Conservation (phyloP, 2,113 vertebrate species). For the Sebastes schlegelii region DNA sequence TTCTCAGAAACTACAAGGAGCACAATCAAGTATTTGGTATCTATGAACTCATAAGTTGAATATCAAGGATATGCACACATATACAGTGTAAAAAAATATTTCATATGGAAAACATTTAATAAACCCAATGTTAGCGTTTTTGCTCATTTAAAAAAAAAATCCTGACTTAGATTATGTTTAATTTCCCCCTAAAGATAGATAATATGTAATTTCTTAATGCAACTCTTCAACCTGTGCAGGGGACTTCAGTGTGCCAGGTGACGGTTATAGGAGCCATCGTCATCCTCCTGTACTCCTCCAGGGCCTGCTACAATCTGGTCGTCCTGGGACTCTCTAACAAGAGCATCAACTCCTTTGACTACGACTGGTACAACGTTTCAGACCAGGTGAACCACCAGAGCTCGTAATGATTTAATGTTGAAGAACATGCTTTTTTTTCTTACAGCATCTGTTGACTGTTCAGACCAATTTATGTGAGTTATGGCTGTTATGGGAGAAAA, state of each 20-base stretch:
- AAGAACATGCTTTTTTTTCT: background rate
- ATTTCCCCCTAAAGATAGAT: background rate
- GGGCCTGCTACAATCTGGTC: slow-evolving; percentile 97
- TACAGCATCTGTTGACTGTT: background rate
- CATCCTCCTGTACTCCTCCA: slow-evolving; percentile 92
- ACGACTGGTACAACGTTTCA: slow-evolving; percentile 99
- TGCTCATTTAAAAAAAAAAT: too few species aligned
- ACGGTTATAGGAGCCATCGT: slow-evolving; percentile 91
- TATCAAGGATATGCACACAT: too few species aligned
- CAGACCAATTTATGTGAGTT: background rate
- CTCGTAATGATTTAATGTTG: background rate
- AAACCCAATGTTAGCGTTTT: too few species aligned
- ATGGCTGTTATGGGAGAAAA: background rate
- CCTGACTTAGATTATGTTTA: too few species aligned
- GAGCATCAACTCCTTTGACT: slow-evolving; percentile 93
- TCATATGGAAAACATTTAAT: too few species aligned
- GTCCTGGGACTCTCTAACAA: slow-evolving; percentile 91
- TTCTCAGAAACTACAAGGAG: too few species aligned
- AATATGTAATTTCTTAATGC: background rate
- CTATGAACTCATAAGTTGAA: too few species aligned
- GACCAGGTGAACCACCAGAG: slow-evolving; percentile 88
- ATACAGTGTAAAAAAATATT: too few species aligned
- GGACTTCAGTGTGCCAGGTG: slow-evolving; percentile 96
- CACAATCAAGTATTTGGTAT: too few species aligned
- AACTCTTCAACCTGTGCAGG: slow-evolving; percentile 79